Conservation (phyloP, 2,113 vertebrate genomes). For the Excalfactoria chinensis region DNA sequence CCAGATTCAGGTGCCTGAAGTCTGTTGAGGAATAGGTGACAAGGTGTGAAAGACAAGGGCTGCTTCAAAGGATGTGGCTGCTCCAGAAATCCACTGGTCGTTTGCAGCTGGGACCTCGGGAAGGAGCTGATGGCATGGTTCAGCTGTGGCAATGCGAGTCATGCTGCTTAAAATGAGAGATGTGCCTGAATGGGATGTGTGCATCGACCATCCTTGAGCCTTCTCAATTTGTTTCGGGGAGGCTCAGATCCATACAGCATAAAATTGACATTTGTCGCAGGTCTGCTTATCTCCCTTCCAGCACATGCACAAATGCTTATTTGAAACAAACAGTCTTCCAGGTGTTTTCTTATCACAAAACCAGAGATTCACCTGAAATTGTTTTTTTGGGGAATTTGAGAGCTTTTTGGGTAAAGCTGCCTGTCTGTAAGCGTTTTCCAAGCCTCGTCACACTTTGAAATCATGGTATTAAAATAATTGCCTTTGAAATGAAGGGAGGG, state of each 20-base stretch:
- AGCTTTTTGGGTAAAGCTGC: background rate
- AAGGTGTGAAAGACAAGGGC: too few species aligned
- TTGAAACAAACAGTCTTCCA: background rate
- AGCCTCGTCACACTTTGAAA: background rate
- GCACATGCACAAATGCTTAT: accelerated
- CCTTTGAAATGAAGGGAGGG: constrained; percentile 6
- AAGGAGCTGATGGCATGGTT: background rate
- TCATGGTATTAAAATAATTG: constrained; percentile 35
- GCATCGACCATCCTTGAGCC: background rate
- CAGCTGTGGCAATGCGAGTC: accelerated
- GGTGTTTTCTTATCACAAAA: background rate
- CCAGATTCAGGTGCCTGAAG: too few species aligned
- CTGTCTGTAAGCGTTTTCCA: constrained; percentile 5
- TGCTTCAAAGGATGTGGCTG: too few species aligned
- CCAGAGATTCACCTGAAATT: background rate
- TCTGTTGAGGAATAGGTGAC: too few species aligned
- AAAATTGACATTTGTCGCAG: background rate
- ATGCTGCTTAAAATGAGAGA: background rate
- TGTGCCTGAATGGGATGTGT: background rate
- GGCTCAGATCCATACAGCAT: background rate
- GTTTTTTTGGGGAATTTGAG: background rate
- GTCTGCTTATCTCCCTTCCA: background rate
- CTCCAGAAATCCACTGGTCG: too few species aligned
- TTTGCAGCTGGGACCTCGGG: background rate
- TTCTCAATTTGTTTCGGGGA: background rate